Base-by-base conservation (phyloP, 2,113 vertebrate genomes). In the Mormyrus lacerda region DNA sequence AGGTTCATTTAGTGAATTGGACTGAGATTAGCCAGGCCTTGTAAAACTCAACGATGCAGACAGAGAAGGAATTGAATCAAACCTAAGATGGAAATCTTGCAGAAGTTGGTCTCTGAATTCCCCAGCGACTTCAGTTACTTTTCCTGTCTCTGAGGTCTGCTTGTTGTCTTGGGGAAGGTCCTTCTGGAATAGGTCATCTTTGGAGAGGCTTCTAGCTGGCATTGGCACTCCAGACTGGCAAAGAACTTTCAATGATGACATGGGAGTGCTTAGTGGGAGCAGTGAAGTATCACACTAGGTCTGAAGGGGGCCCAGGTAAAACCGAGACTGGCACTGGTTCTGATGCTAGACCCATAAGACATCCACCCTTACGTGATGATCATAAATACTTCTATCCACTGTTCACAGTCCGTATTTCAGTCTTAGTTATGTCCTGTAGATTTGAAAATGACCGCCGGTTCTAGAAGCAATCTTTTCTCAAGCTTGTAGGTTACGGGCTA, bases 11-110 rank as follows among this genome's bases (percentile, higher is more conserved):
- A 27, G 45, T 27, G n/a, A 44, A 76, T 84, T 90, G 76, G 84
- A 83, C 82, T 44, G 86, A 89, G 73, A 31, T 50, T 55, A 44
- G 27, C 73, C 39, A 8, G 51, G 35, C 27, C 87, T 88, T 45
- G 44, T 79, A 19, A 79, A 88, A 51, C 88, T 10, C 69, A n/a
- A 13, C 69, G 19, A 17, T 50, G 39, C 39, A 90, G 87, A 27
- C 91, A 88, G 53, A 88, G 83, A 84, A 44, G 42, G 19, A 53
- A 85, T 84, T 15, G 87, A 17, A 85, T 73, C 89, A 4, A 88
- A 91, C 91, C 90, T 85, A 91, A 92, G 90, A 93, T 89, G 92
- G 91, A 92, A 84, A 87, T 91, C 55, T 35, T 91, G 42, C 31
- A 45, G 87, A 88, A 90, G 42, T n/a, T 19, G 61, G 61, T 27